Percentiles rank a stretch among this genome's conserved stretches.
These are phyloP conservation scores for Rhamphomyia laevipes DNA, from an alignment of 2,888 invertebrate species.

Conservation along the genomic window DNA sequence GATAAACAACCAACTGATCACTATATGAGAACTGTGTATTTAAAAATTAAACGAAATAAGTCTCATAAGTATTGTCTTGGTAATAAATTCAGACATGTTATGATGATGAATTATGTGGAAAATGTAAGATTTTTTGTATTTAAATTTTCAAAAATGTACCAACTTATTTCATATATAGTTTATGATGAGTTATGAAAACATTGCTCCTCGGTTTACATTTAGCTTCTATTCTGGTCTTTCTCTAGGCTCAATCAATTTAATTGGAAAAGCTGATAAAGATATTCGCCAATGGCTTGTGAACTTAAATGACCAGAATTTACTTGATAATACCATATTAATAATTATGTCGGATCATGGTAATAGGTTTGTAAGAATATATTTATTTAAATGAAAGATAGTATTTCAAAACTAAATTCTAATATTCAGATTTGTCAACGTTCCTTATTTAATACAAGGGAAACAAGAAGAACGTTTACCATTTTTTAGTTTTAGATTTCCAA, in stretches of 20 bases:
- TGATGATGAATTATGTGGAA: constrained; percentile 52
- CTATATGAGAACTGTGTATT: constrained; percentile 71
- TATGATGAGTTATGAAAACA: constrained; percentile 48
- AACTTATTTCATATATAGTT: constrained; percentile 33
- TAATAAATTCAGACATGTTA: constrained; percentile 53
- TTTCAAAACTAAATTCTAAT: constrained; percentile 14
- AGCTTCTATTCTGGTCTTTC: constrained; percentile 82
- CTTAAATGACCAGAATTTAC: constrained; percentile 46
- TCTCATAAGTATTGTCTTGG: constrained; percentile 56
- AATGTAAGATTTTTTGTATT: constrained; percentile 41
- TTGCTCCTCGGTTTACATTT: constrained; percentile 64
- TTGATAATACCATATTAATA: constrained; percentile 72
- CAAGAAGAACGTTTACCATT: constrained; percentile 85
- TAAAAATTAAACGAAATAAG: constrained; percentile 47
- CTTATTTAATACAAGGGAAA: constrained; percentile 82
- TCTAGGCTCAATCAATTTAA: constrained; percentile 72
- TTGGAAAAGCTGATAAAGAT: constrained; percentile 68
- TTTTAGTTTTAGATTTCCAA: constrained; percentile 67
- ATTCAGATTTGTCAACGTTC: constrained; percentile 61
- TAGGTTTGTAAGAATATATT: constrained; percentile 41
- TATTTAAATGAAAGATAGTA: too few relatives aligned
- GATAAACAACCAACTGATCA: constrained; percentile 74
- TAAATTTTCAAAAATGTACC: too few relatives aligned
- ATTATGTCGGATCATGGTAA: constrained; percentile 92
- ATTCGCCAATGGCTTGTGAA: constrained; percentile 50